These are phyloP conservation scores for Oryzias celebensis DNA, from an alignment of 2,113 vertebrate genomes.

Conservation along the genomic window DNA sequence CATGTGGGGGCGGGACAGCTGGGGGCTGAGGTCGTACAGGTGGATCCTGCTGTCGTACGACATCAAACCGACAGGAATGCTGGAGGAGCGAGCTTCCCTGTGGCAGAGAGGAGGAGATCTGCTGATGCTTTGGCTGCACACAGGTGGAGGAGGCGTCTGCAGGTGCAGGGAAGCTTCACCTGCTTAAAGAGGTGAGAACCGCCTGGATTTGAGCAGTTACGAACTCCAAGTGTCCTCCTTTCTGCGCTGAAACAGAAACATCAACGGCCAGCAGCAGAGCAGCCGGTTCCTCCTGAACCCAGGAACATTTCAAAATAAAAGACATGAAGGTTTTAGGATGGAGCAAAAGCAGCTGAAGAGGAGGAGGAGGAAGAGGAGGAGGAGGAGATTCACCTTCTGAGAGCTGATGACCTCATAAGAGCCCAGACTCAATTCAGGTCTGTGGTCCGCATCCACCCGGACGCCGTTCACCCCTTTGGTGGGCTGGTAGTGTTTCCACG, in stretches of 20 bases:
- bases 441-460: slow-evolving; percentile 61
- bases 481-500: slow-evolving; percentile 78
- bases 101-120: not conserved
- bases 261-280: slow-evolving; percentile 77
- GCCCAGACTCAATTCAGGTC: slow-evolving; percentile 75
- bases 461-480: slow-evolving; percentile 60
- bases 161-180: slow-evolving; percentile 36
- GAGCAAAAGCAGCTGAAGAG: not conserved
- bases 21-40: slow-evolving; percentile 76
- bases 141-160: too few relatives aligned
- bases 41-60: slow-evolving; percentile 79
- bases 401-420: slow-evolving; percentile 76
- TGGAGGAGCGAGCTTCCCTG: slow-evolving; percentile 50
- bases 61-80: slow-evolving; percentile 74
- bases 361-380: not conserved
- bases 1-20: slow-evolving; percentile 79
- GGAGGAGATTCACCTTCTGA: slow-evolving; percentile 48
- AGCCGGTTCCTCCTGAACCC: slow-evolving; percentile 60
- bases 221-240: slow-evolving; percentile 72
- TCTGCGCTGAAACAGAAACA: slow-evolving; percentile 69
- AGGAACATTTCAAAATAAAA: not conserved
- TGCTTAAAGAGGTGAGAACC: slow-evolving; percentile 58
- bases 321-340: not conserved
- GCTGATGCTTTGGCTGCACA: too few relatives aligned
- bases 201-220: slow-evolving; percentile 67